Base-by-base conservation (phyloP, 2,888 invertebrate genomes). In the Scotopteryx bipunctaria region DNA sequence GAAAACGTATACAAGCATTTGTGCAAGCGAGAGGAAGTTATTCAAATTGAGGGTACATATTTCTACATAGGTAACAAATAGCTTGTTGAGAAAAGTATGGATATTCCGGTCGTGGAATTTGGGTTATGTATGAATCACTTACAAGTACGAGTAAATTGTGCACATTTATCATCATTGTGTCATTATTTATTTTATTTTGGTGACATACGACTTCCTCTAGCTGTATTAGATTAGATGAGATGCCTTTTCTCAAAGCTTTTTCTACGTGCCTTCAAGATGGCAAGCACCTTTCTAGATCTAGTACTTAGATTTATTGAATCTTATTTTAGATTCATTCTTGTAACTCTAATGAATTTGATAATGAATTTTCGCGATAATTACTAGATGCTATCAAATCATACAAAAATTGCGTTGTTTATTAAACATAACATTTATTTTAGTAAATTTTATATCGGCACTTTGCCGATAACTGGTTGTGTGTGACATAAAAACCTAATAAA, bases 21-120 rank as follows among this genome's bases (percentile, higher is more conserved):
- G 88, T 61, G 78, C 35, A 76, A 89, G 66, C 57, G 87, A 81
- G 90, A 88, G 54, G 62, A 72, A 70, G 74, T 81, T 84, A 89
- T 88, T 89, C 84, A 90, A 89, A 90, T 88, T 87, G 88, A 89
- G 88, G 88, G 83, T 89, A 89, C 89, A 89, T 88, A 90, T 86
- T 89, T 89, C 87, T 89, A 90, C 89, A 87, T 89, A 89, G 87
- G 83, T 85, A 86, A 88, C 86, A 86, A 90, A 89, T 86, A 89
- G 88, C 86, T 81, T 71, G 86, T 78, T 80, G 81, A 80, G 83
- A 81, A 78, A 73, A 82, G 75, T 77, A 71, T 87, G 89, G 89
- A 90, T 73, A 82, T 76, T 76, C 77, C 80, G 51, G 59, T 67
- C 60, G 54, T 43, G 61, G 59, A 56, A 60, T 67, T 59, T 41